phyloP scores from a whole-genome alignment of 2,888 invertebrate species.

The Pheosia gnoma region DNA sequence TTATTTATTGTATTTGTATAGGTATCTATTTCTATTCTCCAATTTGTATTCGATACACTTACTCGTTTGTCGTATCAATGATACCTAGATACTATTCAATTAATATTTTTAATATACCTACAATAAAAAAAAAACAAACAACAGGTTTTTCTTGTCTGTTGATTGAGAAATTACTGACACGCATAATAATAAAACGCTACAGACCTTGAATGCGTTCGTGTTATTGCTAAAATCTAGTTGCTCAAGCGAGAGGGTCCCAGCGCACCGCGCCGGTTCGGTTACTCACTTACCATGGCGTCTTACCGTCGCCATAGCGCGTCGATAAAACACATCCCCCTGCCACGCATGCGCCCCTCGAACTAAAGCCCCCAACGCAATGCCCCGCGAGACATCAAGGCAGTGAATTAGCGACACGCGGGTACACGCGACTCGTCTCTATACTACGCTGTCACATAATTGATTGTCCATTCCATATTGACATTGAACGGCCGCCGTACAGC shows the following conservation, averaged over 20 bases:
- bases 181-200: constrained; percentile 24
- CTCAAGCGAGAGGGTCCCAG: constrained; percentile 44
- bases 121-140: background rate
- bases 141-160: background rate
- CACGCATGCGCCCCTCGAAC: constrained; percentile 63
- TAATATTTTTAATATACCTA: background rate
- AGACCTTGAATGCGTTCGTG: constrained; percentile 45
- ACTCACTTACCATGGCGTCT: constrained; percentile 57
- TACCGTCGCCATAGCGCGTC: constrained; percentile 58
- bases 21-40: background rate
- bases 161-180: constrained; percentile 8
- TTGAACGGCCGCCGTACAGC: constrained; percentile 70
- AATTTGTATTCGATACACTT: background rate
- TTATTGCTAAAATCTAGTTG: constrained; percentile 47
- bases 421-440: constrained; percentile 70
- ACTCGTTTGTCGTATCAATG: background rate
- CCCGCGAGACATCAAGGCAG: constrained; percentile 50
- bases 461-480: constrained; percentile 81
- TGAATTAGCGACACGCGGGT: constrained; percentile 67
- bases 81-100: background rate
- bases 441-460: constrained; percentile 78
- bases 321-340: constrained; percentile 45
- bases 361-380: constrained; percentile 60
- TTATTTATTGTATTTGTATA: too few relatives aligned
- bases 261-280: constrained; percentile 41